Evolutionary conservation across 1,140 invertebrate species (phyloP).

Genomic region (Cotesia chilonis): DNA sequence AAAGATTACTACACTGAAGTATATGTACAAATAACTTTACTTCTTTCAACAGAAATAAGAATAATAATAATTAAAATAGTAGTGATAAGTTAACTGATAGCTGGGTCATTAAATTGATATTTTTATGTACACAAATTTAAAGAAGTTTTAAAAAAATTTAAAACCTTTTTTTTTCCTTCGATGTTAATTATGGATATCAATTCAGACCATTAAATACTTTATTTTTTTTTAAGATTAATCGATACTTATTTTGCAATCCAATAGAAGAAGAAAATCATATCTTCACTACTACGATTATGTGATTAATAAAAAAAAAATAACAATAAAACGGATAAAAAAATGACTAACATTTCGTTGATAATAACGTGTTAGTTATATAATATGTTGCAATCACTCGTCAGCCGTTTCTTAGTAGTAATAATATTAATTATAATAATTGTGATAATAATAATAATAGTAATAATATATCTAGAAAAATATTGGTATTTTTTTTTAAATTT

Average conservation of each 20-base stretch:
- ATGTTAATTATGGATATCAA: conserved; percentile 2
- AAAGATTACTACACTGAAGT: conserved; percentile 38
- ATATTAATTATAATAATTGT: too few species aligned
- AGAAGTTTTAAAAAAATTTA: neutral
- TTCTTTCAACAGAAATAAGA: conserved; percentile 10
- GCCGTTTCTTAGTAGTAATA: conserved; percentile 25
- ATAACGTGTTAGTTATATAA: conserved; percentile 45
- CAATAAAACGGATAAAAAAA: conserved; percentile 16
- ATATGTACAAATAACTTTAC: conserved; percentile 38
- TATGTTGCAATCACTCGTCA: conserved; percentile 29
- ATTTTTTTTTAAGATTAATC: neutral
- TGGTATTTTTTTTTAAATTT: conserved; percentile 22
- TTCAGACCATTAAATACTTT: neutral
- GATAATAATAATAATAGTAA: neutral
- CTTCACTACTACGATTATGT: neutral
- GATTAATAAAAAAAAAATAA: neutral
- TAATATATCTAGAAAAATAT: conserved; percentile 43
- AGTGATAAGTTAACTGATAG: conserved; percentile 31
- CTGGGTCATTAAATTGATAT: conserved; percentile 28
- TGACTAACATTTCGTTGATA: conserved; percentile 71
- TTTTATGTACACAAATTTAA: conserved; percentile 23
- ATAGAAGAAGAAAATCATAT: neutral
- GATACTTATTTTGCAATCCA: neutral
- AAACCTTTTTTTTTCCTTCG: neutral
- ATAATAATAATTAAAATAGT: conserved; percentile 27